These are phyloP conservation scores for Pristionchus pacificus DNA, from an alignment of 1,140 invertebrate genomes.

Conservation along the genomic window DNA sequence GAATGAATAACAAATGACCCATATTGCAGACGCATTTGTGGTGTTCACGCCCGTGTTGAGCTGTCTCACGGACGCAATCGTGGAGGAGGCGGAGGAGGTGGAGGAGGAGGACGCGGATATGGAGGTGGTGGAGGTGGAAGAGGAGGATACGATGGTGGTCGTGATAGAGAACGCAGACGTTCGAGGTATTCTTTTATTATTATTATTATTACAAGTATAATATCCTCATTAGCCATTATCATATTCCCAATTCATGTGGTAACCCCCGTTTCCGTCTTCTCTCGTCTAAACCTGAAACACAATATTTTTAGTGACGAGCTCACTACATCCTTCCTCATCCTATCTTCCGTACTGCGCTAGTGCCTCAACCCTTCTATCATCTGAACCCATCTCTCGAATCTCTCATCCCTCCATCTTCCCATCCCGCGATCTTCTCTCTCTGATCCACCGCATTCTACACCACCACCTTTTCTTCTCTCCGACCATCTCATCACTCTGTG, in stretches of 20 bases:
- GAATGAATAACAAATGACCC: neutral
- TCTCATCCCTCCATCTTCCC: slow-evolving; percentile 18
- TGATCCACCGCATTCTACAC: slow-evolving; percentile 15
- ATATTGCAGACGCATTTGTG: slow-evolving; percentile 54
- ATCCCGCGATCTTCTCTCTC: slow-evolving; percentile 20
- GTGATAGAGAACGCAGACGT: neutral
- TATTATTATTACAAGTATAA: neutral
- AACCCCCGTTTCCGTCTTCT: neutral
- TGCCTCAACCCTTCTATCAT: slow-evolving; percentile 16
- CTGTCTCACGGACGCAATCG: slow-evolving; percentile 42
- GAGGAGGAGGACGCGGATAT: slow-evolving; percentile 40
- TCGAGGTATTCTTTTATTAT: neutral
- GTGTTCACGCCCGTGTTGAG: slow-evolving; percentile 54
- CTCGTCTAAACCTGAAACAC: neutral
- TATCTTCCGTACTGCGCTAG: slow-evolving; percentile 22
- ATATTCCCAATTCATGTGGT: neutral
- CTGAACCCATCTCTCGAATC: slow-evolving; percentile 18
- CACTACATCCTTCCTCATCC: slow-evolving; percentile 19
- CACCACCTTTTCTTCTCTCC: slow-evolving; percentile 20
- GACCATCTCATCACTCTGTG: slow-evolving; percentile 9
- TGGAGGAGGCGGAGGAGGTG: slow-evolving; percentile 40
- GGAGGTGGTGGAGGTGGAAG: slow-evolving; percentile 38
- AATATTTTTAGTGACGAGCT: neutral
- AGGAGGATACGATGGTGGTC: neutral
- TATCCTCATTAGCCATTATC: neutral